A percentile compares a stretch with the other conserved stretches of the same genome.
phyloP scores from a whole-genome alignment of 2,888 invertebrate genomes.

The Corbicula japonica region DNA sequence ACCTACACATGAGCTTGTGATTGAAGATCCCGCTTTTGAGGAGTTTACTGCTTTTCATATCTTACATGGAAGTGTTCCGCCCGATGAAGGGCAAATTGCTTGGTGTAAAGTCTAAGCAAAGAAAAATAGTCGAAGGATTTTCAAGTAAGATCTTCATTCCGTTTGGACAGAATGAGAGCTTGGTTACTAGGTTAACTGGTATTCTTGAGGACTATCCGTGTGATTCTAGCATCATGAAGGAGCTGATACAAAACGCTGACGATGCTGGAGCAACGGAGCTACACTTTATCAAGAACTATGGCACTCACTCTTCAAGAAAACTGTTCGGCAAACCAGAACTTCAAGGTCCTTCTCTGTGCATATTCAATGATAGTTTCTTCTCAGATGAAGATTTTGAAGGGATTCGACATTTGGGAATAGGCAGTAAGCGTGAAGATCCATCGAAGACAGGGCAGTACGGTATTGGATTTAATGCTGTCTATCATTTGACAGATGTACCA shows the following conservation, averaged over 20 bases:
- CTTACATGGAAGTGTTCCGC: too few species aligned
- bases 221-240: conserved; percentile 83
- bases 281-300: conserved; percentile 80
- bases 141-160: conserved; percentile 55
- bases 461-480: conserved; percentile 85
- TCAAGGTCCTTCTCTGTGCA: conserved; percentile 68
- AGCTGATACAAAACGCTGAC: conserved; percentile 84
- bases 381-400: conserved; percentile 78
- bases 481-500: conserved; percentile 84
- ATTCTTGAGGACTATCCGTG: conserved; percentile 82
- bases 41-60: conserved; percentile 63
- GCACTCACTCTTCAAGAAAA: conserved; percentile 58
- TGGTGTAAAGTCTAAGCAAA: conserved; percentile 67
- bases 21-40: conserved; percentile 73
- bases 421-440: conserved; percentile 81
- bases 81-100: conserved; percentile 75
- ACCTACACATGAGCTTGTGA: conserved; percentile 70
- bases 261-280: conserved; percentile 83
- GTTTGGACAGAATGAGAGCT: conserved; percentile 83
- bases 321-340: conserved; percentile 62
- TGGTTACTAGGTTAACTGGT: conserved; percentile 79
- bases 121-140: conserved; percentile 35
- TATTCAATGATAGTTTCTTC: conserved; percentile 83
- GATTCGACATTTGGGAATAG: conserved; percentile 81
- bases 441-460: conserved; percentile 84